These are phyloP conservation scores for Nothoprocta pentlandii DNA, from an alignment of 2,113 vertebrate species.

Conservation along the genomic window DNA sequence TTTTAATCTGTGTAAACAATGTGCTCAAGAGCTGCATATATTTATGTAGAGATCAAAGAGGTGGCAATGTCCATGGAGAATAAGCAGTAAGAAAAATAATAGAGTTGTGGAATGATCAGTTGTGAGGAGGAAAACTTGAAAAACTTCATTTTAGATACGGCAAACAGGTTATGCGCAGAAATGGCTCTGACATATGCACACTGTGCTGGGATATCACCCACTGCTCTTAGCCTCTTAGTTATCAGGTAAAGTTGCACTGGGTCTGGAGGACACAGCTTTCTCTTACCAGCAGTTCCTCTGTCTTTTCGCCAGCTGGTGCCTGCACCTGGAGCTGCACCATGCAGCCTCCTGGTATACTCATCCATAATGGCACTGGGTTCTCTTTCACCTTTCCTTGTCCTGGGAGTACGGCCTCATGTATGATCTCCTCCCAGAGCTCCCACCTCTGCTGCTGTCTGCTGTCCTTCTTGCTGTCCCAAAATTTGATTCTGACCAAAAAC, in stretches of 20 bases:
- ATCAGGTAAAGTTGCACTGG: accelerated
- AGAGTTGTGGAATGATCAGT: conserved; percentile 59
- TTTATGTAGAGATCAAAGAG: conserved; percentile 53
- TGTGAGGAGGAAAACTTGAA: conserved; percentile 75
- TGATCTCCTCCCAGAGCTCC: background rate
- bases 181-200: background rate
- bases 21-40: conserved; percentile 51
- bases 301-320: background rate
- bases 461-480: background rate
- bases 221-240: background rate
- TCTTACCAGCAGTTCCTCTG: background rate
- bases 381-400: background rate
- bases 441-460: background rate
- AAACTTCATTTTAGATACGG: conserved; percentile 52
- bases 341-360: accelerated
- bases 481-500: background rate
- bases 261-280: background rate
- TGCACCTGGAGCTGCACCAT: background rate
- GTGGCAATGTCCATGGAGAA: conserved; percentile 36
- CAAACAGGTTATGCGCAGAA: background rate
- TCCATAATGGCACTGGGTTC: background rate
- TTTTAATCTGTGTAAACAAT: conserved; percentile 74
- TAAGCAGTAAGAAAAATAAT: conserved; percentile 59
- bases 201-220: background rate
- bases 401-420: background rate